Percentiles rank a stretch among this genome's conserved stretches.
phyloP scores from a whole-genome alignment of 2,113 vertebrate genomes.

The Laticauda colubrina region DNA sequence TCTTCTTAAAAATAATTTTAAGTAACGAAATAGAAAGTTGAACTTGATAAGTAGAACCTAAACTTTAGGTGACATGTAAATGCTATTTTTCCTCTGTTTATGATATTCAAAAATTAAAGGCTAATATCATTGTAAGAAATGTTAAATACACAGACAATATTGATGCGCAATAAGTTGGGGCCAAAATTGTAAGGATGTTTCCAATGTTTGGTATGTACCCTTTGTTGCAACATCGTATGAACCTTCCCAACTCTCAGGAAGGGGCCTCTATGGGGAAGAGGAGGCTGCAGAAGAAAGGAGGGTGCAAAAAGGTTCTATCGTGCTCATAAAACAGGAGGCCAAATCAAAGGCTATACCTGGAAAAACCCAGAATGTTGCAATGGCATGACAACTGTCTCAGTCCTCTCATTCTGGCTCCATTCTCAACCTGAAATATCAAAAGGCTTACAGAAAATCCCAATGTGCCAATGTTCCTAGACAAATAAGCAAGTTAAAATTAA shows the following conservation, averaged over 20 bases:
- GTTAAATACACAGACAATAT: background rate
- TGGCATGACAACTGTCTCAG: background rate
- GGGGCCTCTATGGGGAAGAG: background rate
- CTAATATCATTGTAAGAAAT: background rate
- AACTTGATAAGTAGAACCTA: background rate
- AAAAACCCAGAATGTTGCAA: background rate
- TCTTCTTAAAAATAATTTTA: background rate
- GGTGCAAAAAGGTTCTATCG: background rate
- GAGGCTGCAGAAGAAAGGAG: background rate
- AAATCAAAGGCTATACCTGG: background rate
- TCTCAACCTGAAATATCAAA: slow-evolving; percentile 7
- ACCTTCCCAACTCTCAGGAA: background rate
- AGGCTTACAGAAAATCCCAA: slow-evolving; percentile 1
- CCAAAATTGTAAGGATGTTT: background rate
- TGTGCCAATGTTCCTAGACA: background rate
- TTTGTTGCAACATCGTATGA: background rate
- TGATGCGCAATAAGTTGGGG: background rate
- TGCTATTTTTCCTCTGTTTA: background rate
- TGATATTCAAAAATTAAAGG: background rate
- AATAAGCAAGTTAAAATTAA: background rate
- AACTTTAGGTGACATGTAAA: background rate
- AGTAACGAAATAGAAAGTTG: background rate
- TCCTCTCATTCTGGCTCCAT: background rate
- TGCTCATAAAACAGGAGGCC: background rate
- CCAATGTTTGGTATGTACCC: background rate